A percentile compares a stretch with the other conserved stretches of the same genome.
These are phyloP conservation scores for Amphipoea oculea DNA, from an alignment of 2,888 invertebrate genomes.

Conservation along the genomic window DNA sequence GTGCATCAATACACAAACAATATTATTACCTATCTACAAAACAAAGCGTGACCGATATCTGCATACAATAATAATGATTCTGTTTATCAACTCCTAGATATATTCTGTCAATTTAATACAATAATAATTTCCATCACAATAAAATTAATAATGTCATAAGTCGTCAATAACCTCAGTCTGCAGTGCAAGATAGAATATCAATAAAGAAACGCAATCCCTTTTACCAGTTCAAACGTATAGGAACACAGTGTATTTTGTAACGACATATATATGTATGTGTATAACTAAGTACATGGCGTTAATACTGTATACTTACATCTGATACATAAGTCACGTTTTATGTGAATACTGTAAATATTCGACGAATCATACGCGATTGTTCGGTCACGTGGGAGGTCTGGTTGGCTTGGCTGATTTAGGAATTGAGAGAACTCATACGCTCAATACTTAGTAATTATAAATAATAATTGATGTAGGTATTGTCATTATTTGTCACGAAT, in stretches of 20 bases:
- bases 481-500: constrained; percentile 88
- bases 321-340: constrained; percentile 65
- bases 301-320: constrained; percentile 59
- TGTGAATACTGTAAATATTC: constrained; percentile 74
- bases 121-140: constrained; percentile 1
- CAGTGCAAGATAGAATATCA: constrained; percentile 28
- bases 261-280: constrained; percentile 47
- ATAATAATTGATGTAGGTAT: constrained; percentile 81
- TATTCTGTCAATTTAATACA: background rate
- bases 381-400: constrained; percentile 72
- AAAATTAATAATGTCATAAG: background rate
- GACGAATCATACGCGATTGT: constrained; percentile 72
- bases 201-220: constrained; percentile 42
- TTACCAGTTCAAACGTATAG: constrained; percentile 57
- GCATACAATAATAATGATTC: constrained; percentile 19
- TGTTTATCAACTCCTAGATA: constrained; percentile 1
- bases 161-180: constrained; percentile 53
- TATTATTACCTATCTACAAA: background rate
- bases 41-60: constrained; percentile 31
- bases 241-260: constrained; percentile 65
- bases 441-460: constrained; percentile 84
- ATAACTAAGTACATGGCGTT: constrained; percentile 58
- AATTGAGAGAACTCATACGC: constrained; percentile 89
- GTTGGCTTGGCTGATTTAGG: constrained; percentile 87
- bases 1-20: background rate